A percentile compares a stretch with the other conserved stretches of the same genome.
These are phyloP conservation scores for Catamblyrhynchus diadema DNA, from an alignment of 2,797 vertebrate species.

Conservation along the genomic window DNA sequence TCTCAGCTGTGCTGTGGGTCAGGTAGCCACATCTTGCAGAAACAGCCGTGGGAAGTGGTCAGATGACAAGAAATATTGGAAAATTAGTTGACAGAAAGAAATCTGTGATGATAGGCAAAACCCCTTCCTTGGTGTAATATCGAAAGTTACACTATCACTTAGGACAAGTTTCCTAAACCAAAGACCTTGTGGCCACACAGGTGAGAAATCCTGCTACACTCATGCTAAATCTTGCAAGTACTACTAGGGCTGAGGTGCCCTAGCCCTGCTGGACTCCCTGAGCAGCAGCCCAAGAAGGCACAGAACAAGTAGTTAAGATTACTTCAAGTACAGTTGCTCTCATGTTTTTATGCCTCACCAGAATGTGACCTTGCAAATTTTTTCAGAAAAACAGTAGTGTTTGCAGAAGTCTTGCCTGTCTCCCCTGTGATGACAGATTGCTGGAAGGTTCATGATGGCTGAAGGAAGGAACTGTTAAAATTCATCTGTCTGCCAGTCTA, in stretches of 20 bases:
- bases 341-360: background rate
- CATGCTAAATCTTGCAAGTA: background rate
- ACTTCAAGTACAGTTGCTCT: background rate
- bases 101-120: background rate
- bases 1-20: background rate
- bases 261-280: background rate
- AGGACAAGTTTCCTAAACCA: background rate
- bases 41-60: background rate
- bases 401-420: constrained; percentile 2
- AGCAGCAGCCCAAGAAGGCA: background rate
- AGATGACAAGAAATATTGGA: background rate
- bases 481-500: background rate
- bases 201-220: background rate
- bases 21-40: background rate
- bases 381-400: background rate
- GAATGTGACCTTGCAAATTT: background rate
- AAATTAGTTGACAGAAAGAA: background rate
- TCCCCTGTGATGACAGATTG: constrained; percentile 19
- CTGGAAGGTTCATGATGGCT: background rate
- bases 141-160: background rate
- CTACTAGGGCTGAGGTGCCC: background rate
- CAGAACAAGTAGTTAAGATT: background rate
- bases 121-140: background rate
- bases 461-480: constrained; percentile 20
- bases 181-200: background rate